Evolutionary conservation across 2,797 vertebrate species (phyloP).

Genomic region (Phyllotis vaccarum): DNA sequence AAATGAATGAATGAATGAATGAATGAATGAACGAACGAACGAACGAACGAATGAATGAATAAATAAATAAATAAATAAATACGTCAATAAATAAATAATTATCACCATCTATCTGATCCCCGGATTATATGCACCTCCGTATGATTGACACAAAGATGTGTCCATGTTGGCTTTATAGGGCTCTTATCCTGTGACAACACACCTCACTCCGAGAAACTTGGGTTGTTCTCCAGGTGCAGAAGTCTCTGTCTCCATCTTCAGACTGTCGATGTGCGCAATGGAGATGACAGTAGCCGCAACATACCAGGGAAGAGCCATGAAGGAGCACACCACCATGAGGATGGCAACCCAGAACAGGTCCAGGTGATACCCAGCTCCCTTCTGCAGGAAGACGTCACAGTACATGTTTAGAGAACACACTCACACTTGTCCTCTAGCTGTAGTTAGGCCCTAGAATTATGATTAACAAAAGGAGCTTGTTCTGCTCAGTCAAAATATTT

Average conservation of each 20-base stretch:
- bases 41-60: no score
- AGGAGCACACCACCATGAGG: conserved; percentile 95
- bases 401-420: neutral
- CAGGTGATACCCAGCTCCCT: conserved; percentile 98
- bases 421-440: neutral
- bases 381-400: conserved; percentile 88
- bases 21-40: no score
- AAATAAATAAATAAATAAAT: no score
- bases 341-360: conserved; percentile 97
- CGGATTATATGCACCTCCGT: neutral
- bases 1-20: no score
- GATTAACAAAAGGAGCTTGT: neutral
- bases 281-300: conserved; percentile 98
- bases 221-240: conserved; percentile 98
- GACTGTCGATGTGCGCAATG: conserved; percentile 98
- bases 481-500: neutral
- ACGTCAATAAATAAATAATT: neutral
- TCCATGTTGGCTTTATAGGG: neutral
- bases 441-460: neutral
- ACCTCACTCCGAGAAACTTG: conserved; percentile 98
- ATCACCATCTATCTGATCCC: neutral
- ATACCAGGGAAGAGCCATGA: conserved; percentile 98
- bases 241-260: conserved; percentile 99
- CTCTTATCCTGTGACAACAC: conserved; percentile 43
- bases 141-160: neutral